Evolutionary conservation across 2,888 invertebrate species (phyloP), one percentile per base, ranked within the genome.

Genomic region (Drosophila mimetica): DNA sequence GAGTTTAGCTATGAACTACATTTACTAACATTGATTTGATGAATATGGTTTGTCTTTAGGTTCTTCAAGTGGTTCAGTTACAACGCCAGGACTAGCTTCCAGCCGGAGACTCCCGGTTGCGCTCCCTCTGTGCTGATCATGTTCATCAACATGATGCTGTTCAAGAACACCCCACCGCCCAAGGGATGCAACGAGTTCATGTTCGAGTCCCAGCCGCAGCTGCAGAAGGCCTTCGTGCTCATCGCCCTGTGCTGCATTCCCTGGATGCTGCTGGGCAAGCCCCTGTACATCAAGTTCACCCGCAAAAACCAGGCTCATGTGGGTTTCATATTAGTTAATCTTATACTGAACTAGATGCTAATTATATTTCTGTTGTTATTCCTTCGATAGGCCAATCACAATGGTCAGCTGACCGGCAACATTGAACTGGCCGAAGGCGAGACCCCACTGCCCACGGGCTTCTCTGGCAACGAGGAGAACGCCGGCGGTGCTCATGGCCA

Each of bases 221-320:
- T 98, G 25, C 97, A 99, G 91, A 93, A 93, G 53, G 92, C 95
- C 14, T 94, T 99, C 71, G 95, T 99, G n/a, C 86, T 97, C 4
- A 90, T 96, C 16, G 97, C 95, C 0, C 90, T 99, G 4, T 90
- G 96, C 34, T 98, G 98, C 90, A 94, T 99, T 59, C 99, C 99
- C 0, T 96, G 97, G 94, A 97, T 99, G 97, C 92, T 99, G 88
- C 91, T 98, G 1, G 96, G 96, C 52, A 99, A 99, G 91, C 99
- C 99, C 0, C 91, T 98, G 61, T 94, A 96, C 86, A 93, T 98
- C 69, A 89, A 88, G 54, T 84, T 83, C 50, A 89, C 89, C 0
- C 89, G 91, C 52, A 86, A 87, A 52, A 80, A 76, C 46, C 70
- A 79, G 11, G 59, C 71, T 14, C 91, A 90, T 73, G 90, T 90